Base-by-base conservation (phyloP, 2,888 invertebrate genomes). In the Zelleria hepariella region DNA sequence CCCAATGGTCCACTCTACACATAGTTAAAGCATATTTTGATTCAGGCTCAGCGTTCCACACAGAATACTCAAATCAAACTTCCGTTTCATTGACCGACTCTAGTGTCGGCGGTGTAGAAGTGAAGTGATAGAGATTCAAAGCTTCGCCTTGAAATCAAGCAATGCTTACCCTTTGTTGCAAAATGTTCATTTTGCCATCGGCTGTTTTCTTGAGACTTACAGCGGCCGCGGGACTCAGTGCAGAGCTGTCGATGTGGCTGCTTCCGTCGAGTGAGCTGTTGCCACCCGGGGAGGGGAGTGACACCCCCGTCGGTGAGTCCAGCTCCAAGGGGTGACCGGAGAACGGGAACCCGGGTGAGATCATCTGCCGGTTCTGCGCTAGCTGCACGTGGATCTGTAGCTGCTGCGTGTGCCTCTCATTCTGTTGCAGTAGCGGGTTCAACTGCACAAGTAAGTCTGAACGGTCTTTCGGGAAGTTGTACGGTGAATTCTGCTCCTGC, bases 131-230 rank as follows among this genome's bases (percentile, higher is more conserved):
- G 78, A 74, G 68, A 72, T 72, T 73, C 70, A 87, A 90, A 80
- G 91, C 90, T 82, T 91, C 89, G 82, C 91, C 90, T 77, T 86
- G 86, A 75, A 90, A 86, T 87, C 89, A 88, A 86, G 75, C 80
- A 80, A 86, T 91, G 93, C 95, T 95, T 94, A 96, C 96, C 95
- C 95, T 93, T 89, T 94, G 94, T 83, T 95, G 95, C 80, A 96
- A 93, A 86, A 94, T 91, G 74, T 85, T 81, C 82, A 91, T 69
- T 91, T 90, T 78, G 91, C 87, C 78, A 91, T 92, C 80, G 89
- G 89, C 75, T 90, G 90, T 80, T 89, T 92, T 87, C 88, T 92
- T 88, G 74, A 90, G 82, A 91, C 92, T 93, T 88, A 93, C 92
- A 80, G 92, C 92, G 69, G 92, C 91, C 65, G 92, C 91, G 61